phyloP scores from a whole-genome alignment of 2,797 vertebrate species.

The Gymnodraco acuticeps region DNA sequence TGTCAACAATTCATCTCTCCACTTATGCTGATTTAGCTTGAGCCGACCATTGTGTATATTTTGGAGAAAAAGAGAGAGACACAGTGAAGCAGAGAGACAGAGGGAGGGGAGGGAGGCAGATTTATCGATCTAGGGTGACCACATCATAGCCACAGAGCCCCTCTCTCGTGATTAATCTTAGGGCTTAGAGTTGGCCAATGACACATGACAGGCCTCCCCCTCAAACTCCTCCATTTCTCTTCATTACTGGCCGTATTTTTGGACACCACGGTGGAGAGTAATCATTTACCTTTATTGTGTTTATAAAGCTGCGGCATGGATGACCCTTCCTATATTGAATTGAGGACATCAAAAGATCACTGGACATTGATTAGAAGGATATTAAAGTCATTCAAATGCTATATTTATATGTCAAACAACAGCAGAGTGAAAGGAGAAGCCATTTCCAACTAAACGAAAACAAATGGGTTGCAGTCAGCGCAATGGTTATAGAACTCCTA shows the following conservation, averaged over 20 bases:
- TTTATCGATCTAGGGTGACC: slow-evolving; percentile 87
- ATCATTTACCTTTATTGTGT: slow-evolving; percentile 92
- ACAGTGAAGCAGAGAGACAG: slow-evolving; percentile 55
- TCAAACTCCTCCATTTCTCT: slow-evolving; percentile 88
- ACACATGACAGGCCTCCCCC: slow-evolving; percentile 86
- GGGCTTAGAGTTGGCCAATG: slow-evolving; percentile 84
- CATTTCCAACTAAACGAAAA: slow-evolving; percentile 82
- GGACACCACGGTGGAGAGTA: slow-evolving; percentile 85
- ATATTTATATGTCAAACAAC: slow-evolving; percentile 96
- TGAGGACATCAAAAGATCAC: slow-evolving; percentile 97
- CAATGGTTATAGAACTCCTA: slow-evolving; percentile 60
- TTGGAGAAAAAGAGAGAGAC: slow-evolving; percentile 50
- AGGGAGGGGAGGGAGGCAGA: slow-evolving; percentile 61
- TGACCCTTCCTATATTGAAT: slow-evolving; percentile 95
- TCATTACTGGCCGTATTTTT: slow-evolving; percentile 87
- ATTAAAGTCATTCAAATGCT: slow-evolving; percentile 98
- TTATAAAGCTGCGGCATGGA: slow-evolving; percentile 90
- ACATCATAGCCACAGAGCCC: slow-evolving; percentile 84
- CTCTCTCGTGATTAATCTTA: slow-evolving; percentile 87
- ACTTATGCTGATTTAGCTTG: slow-evolving; percentile 80
- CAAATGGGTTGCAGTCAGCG: slow-evolving; percentile 54
- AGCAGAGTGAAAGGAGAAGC: slow-evolving; percentile 88
- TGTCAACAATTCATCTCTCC: slow-evolving; percentile 82
- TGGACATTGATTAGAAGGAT: slow-evolving; percentile 98
- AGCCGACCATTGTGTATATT: slow-evolving; percentile 57